Conservation (phyloP, 2,797 vertebrate genomes). For the Huso huso region DNA sequence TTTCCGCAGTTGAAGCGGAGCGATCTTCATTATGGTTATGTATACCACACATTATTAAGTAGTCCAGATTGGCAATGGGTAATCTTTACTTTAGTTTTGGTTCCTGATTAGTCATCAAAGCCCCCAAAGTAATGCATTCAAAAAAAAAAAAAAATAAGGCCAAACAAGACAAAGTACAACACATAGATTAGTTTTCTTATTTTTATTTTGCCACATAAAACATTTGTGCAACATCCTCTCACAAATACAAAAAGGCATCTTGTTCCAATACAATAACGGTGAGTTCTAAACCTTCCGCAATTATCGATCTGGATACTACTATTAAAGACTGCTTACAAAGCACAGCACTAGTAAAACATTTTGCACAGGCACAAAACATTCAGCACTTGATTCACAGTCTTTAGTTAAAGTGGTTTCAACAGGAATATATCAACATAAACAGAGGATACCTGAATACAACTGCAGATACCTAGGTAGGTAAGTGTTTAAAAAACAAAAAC, state of each 20-base stretch:
- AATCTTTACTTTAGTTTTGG: too few species aligned
- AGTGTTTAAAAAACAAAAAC: slow-evolving; percentile 21
- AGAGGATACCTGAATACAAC: slow-evolving; percentile 50
- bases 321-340: slow-evolving; percentile 21
- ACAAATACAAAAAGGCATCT: slow-evolving; percentile 55
- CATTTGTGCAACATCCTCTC: slow-evolving; percentile 63
- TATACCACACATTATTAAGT: too few species aligned
- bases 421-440: slow-evolving; percentile 40
- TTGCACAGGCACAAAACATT: slow-evolving; percentile 37
- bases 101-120: too few species aligned
- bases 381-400: slow-evolving; percentile 62
- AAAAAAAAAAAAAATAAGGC: not conserved
- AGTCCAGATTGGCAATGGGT: too few species aligned
- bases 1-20: not conserved
- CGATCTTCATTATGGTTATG: too few species aligned
- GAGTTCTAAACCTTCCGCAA: slow-evolving; percentile 46
- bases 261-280: slow-evolving; percentile 42
- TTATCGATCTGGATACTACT: slow-evolving; percentile 28
- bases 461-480: slow-evolving; percentile 38
- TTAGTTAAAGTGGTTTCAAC: slow-evolving; percentile 83
- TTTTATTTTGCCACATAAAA: slow-evolving; percentile 58
- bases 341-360: slow-evolving; percentile 19
- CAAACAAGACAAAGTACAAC: slow-evolving; percentile 1
- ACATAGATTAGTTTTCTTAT: slow-evolving; percentile 52
- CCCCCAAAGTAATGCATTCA: too few species aligned